phyloP scores from a whole-genome alignment of 1,140 invertebrate species.

The Drosophila nasuta region DNA sequence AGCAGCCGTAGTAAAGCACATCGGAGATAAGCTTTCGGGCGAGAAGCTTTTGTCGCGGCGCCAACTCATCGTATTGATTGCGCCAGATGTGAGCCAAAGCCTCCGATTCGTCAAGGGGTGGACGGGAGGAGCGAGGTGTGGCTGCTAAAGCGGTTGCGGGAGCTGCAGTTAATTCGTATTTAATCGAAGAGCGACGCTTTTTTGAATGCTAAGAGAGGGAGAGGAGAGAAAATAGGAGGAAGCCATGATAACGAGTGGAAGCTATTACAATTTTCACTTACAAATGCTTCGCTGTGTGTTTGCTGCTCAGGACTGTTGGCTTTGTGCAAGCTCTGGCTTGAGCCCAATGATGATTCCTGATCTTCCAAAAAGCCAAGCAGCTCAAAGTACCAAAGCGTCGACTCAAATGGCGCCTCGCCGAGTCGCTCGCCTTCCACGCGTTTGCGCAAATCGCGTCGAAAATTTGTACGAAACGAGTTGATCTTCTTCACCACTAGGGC shows the following conservation, averaged over 20 bases:
- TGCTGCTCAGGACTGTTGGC: background rate
- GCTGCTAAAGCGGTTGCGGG: background rate
- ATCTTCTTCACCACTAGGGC: conserved; percentile 78
- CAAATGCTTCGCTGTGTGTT: background rate
- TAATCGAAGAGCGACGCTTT: background rate
- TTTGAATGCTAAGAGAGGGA: background rate
- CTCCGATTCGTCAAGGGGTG: conserved; percentile 10
- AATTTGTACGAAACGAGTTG: conserved; percentile 79
- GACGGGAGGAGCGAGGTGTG: background rate
- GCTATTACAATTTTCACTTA: background rate
- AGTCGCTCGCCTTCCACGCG: conserved; percentile 10
- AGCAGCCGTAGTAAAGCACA: conserved; percentile 51
- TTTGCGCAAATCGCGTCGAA: conserved; percentile 67
- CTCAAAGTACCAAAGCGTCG: conserved; percentile 77
- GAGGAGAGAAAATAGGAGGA: too few relatives aligned
- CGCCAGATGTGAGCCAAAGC: conserved; percentile 45
- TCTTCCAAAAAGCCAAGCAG: conserved; percentile 63
- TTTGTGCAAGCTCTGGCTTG: background rate
- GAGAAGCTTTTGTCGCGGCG: conserved; percentile 28
- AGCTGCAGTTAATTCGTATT: conserved; percentile 10
- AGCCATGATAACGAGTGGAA: too few relatives aligned
- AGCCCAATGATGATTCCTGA: conserved; percentile 27
- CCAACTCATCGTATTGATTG: conserved; percentile 44
- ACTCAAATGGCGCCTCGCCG: conserved; percentile 46
- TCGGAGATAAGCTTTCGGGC: conserved; percentile 57